Percentiles rank a stretch among this genome's conserved stretches.
Conservation (phyloP, 1,140 invertebrate species). For the Gryllus bimaculatus region DNA sequence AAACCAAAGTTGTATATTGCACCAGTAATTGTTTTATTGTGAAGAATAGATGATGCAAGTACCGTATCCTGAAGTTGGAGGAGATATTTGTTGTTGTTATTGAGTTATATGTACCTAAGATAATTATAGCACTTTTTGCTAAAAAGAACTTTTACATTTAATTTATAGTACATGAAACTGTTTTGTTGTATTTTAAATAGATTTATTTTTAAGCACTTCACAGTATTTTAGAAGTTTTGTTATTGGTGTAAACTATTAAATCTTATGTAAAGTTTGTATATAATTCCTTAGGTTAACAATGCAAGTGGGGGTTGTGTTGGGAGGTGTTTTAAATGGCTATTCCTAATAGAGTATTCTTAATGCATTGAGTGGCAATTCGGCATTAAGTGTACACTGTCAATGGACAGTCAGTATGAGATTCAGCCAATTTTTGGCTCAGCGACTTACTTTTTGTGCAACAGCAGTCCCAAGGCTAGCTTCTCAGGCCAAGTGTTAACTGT, state of each 20-base stretch:
- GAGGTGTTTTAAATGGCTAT: neutral
- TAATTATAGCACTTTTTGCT: neutral
- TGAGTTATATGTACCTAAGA: neutral
- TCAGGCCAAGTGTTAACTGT: neutral
- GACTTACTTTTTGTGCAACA: neutral
- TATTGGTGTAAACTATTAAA: neutral
- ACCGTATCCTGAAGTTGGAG: neutral
- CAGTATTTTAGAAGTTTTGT: constrained; percentile 1
- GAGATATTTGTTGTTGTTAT: neutral
- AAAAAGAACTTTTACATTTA: neutral
- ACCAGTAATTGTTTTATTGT: neutral
- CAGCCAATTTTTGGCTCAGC: neutral
- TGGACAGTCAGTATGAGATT: neutral
- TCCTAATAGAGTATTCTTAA: neutral
- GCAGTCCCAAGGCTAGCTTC: neutral
- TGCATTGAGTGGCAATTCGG: neutral
- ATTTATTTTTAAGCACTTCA: neutral
- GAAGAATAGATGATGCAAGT: neutral
- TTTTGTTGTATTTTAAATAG: constrained; percentile 6
- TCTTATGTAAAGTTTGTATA: constrained; percentile 2
- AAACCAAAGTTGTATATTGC: neutral
- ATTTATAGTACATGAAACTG: neutral
- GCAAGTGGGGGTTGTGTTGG: neutral
- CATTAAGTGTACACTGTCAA: neutral
- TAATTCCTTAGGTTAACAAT: neutral